Conservation (phyloP, 1,140 invertebrate species). For the Ips typographus region DNA sequence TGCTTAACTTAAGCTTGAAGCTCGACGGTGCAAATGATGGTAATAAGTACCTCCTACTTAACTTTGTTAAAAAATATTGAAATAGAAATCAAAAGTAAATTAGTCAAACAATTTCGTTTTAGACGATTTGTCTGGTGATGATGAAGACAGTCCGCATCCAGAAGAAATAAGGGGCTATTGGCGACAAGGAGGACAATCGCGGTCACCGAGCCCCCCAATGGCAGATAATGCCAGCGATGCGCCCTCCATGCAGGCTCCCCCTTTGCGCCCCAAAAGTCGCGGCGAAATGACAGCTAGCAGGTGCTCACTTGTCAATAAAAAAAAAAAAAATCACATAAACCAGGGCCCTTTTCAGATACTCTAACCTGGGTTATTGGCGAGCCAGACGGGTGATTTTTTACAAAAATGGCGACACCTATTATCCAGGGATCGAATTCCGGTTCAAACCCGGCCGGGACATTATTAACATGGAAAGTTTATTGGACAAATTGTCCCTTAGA, state of each 20-base stretch:
- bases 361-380: slow-evolving; percentile 80
- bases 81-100: too few relatives aligned
- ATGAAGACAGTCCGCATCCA: slow-evolving; percentile 42
- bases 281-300: slow-evolving; percentile 42
- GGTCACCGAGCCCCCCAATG: slow-evolving; percentile 56
- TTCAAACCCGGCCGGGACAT: slow-evolving; percentile 87
- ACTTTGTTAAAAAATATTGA: too few relatives aligned
- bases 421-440: slow-evolving; percentile 83
- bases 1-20: too few relatives aligned
- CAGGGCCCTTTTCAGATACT: slow-evolving; percentile 16
- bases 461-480: slow-evolving; percentile 79
- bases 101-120: neutral
- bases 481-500: slow-evolving; percentile 79
- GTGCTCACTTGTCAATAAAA: neutral
- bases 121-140: slow-evolving; percentile 52
- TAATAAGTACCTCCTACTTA: too few relatives aligned
- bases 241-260: slow-evolving; percentile 52
- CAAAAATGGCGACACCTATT: slow-evolving; percentile 90
- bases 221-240: slow-evolving; percentile 59
- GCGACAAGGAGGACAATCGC: slow-evolving; percentile 59
- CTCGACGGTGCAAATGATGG: too few relatives aligned
- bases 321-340: neutral
- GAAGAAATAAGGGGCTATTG: slow-evolving; percentile 57
- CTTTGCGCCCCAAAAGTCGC: slow-evolving; percentile 50
- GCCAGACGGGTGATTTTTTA: slow-evolving; percentile 86